Evolutionary conservation across 2,888 invertebrate genomes (phyloP).

Genomic region (Carabus problematicus): DNA sequence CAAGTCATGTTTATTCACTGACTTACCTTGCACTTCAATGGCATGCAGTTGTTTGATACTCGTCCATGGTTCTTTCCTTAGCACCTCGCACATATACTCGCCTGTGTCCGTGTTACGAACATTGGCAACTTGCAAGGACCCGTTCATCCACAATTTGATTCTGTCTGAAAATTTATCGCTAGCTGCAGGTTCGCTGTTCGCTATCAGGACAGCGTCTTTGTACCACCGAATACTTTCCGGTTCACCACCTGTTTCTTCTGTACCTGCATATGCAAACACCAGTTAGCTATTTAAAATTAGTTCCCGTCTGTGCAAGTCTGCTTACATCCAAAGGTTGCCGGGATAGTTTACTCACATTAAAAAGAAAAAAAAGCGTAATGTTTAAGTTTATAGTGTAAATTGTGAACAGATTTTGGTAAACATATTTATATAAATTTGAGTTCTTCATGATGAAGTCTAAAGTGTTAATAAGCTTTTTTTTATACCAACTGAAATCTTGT

Average conservation of each 20-base stretch:
- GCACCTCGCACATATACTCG: slow-evolving; percentile 72
- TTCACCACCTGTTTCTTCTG: slow-evolving; percentile 60
- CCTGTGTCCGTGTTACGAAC: slow-evolving; percentile 69
- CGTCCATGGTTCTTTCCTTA: slow-evolving; percentile 71
- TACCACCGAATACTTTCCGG: slow-evolving; percentile 72
- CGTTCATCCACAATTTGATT: slow-evolving; percentile 71
- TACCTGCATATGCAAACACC: slow-evolving; percentile 12
- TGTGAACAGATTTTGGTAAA: no score
- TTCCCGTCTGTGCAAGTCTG: no score
- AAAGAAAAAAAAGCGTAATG: no score
- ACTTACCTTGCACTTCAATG: slow-evolving; percentile 81
- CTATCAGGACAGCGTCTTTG: slow-evolving; percentile 69
- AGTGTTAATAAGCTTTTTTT: no score
- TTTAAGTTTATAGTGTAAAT: no score
- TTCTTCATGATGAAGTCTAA: no score
- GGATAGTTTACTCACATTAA: no score
- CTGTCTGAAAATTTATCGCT: slow-evolving; percentile 61
- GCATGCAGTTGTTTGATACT: slow-evolving; percentile 76
- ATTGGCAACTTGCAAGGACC: slow-evolving; percentile 70
- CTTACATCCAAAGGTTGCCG: no score
- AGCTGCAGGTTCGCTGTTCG: slow-evolving; percentile 56
- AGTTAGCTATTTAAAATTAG: no score
- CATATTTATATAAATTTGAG: no score
- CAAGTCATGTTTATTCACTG: neutral
- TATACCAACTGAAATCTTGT: no score